Base-by-base conservation (phyloP, 2,797 vertebrate species). In the Euphonia xanthogaster region DNA sequence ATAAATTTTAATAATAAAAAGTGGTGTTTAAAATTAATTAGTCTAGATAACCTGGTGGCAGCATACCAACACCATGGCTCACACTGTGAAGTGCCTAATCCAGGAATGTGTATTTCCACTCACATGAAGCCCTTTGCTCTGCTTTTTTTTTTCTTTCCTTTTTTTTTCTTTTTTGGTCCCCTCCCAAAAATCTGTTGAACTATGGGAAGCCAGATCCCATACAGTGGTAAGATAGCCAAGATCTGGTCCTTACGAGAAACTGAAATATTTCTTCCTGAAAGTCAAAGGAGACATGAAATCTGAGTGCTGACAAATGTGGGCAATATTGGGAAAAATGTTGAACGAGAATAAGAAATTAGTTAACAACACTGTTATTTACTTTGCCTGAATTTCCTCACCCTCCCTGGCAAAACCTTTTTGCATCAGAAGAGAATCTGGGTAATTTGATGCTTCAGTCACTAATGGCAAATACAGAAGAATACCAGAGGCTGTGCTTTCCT, bases 191-290 rank as follows among this genome's bases (percentile, higher is more conserved):
- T 86, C 54, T 74, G 72, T 74, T 85, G 81, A 30, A 73, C 68
- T 88, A 76, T 78, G 71, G 86, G 70, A 84, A 81, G 86, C 83
- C 86, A 92, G 83, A 94, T 76, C 77, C 55, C 90, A 88, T 70
- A 61, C 37, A 82, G 35, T 57, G 51, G 82, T 91, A 63, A 82
- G 74, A 88, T 54, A 87, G 68, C 81, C 68, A 87, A 92, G 81
- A 79, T 57, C 13, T 84, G 51, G n/a, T 71, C 40, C 62, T 90
- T 93, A 94, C 44, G 35, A 83, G 87, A 96, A 86, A 89, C 27
- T 80, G 47, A 87, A 95, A 60, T 90, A 92, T 63, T 88, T 93
- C 71, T 91, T 93, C 72, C 88, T 91, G 94, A 91, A 92, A 93
- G 95, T 83, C 83, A 61, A 92, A 78, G 60, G 62, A 87, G 57